phyloP scores from a whole-genome alignment of 1,140 invertebrate genomes.

The Manduca sexta region DNA sequence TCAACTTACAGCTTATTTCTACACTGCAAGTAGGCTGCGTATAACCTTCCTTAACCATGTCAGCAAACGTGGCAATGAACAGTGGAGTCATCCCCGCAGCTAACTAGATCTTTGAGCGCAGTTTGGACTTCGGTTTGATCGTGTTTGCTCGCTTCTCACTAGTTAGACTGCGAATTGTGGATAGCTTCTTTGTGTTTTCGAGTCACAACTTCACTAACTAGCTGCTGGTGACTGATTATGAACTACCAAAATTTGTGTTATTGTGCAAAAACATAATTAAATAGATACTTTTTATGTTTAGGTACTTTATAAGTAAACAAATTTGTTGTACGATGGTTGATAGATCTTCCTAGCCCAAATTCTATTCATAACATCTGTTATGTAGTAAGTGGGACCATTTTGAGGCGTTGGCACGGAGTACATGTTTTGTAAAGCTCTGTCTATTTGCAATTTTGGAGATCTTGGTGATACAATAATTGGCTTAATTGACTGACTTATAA shows the following conservation, averaged over 20 bases:
- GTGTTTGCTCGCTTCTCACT: conserved; percentile 51
- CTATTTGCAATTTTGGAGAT: too few relatives aligned
- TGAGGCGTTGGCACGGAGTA: too few relatives aligned
- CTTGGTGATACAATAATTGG: too few relatives aligned
- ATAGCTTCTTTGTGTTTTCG: conserved; percentile 60
- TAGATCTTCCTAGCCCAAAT: too few relatives aligned
- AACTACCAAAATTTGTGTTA: conserved; percentile 21
- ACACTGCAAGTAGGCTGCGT: not conserved
- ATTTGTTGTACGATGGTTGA: not conserved
- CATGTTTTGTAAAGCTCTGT: too few relatives aligned
- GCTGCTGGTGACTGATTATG: conserved; percentile 42
- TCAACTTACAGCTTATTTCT: too few relatives aligned
- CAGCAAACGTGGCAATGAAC: conserved; percentile 37
- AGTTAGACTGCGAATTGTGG: conserved; percentile 57
- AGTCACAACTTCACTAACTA: conserved; percentile 64
- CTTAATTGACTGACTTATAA: too few relatives aligned
- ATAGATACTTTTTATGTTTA: not conserved
- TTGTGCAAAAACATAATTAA: not conserved
- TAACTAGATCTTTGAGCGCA: conserved; percentile 67
- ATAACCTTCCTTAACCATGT: conserved; percentile 19
- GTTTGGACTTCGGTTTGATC: conserved; percentile 59
- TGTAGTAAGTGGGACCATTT: too few relatives aligned
- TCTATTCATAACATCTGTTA: too few relatives aligned
- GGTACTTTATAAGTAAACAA: not conserved
- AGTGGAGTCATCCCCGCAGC: conserved; percentile 38